Percentiles rank a stretch among this genome's conserved stretches.
Conservation (phyloP, 2,797 vertebrate species). For the Bovichtus variegatus region DNA sequence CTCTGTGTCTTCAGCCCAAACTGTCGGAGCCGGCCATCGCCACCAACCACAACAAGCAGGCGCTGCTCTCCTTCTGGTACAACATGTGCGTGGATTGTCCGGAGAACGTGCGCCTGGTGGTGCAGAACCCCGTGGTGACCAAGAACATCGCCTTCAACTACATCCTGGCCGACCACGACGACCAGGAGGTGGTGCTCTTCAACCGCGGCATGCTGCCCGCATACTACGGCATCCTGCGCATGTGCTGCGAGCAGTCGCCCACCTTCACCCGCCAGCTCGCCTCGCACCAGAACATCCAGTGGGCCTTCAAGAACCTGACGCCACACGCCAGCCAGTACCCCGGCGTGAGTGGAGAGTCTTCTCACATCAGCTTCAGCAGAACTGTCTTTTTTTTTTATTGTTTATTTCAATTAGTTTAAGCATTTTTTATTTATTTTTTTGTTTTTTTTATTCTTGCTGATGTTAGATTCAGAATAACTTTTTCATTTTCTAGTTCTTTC, state of each 20-base stretch:
- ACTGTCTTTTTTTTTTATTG: too few species aligned
- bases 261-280: slow-evolving; percentile 97
- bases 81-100: slow-evolving; percentile 97
- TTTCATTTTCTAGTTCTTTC: too few species aligned
- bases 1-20: slow-evolving; percentile 87
- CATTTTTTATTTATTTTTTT: background rate
- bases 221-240: slow-evolving; percentile 97
- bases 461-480: too few species aligned
- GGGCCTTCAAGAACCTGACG: slow-evolving; percentile 99
- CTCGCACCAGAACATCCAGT: slow-evolving; percentile 99
- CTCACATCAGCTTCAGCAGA: background rate
- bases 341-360: slow-evolving; percentile 85
- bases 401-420: too few species aligned
- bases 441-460: background rate
- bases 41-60: slow-evolving; percentile 99
- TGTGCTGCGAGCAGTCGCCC: slow-evolving; percentile 97
- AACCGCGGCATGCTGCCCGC: slow-evolving; percentile 98
- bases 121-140: slow-evolving; percentile 97
- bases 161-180: slow-evolving; percentile 98
- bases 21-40: slow-evolving; percentile 98
- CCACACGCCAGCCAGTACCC: slow-evolving; percentile 99
- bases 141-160: slow-evolving; percentile 99
- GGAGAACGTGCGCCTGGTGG: slow-evolving; percentile 98
- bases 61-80: slow-evolving; percentile 98
- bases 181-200: slow-evolving; percentile 99